phyloP scores from a whole-genome alignment of 2,797 vertebrate genomes.

The Phataginus tricuspis region DNA sequence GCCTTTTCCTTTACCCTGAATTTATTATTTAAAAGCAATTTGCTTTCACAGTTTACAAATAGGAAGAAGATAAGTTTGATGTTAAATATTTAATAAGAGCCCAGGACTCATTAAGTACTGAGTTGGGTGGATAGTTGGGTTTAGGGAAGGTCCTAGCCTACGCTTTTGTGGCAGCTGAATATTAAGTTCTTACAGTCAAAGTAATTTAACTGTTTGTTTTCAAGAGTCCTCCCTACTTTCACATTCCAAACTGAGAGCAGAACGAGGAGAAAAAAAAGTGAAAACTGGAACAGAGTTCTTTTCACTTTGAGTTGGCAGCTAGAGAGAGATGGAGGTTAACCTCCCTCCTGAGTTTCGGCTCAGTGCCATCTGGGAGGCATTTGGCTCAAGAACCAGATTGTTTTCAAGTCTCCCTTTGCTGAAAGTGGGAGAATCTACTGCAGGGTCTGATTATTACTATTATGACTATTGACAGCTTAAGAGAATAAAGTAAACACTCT shows the following conservation, averaged over 20 bases:
- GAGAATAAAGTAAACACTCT: conserved; percentile 22
- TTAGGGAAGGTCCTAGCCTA: neutral
- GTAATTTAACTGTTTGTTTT: neutral
- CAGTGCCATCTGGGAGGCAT: neutral
- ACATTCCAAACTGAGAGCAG: neutral
- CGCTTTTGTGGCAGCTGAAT: neutral
- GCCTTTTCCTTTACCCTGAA: conserved; percentile 28
- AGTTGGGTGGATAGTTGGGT: neutral
- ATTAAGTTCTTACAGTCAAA: neutral
- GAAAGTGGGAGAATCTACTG: neutral
- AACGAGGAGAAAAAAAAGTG: neutral
- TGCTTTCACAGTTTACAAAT: neutral
- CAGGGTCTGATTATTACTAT: neutral
- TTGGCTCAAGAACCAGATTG: neutral
- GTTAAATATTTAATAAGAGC: conserved; percentile 51
- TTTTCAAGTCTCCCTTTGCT: neutral
- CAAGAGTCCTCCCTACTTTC: neutral
- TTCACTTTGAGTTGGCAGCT: neutral
- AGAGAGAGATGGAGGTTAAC: neutral
- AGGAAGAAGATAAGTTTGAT: neutral
- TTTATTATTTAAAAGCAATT: conserved; percentile 71
- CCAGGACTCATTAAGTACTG: neutral
- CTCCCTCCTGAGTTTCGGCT: neutral
- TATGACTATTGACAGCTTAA: neutral
- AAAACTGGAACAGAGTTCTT: neutral